phyloP scores from a whole-genome alignment of 1,140 invertebrate species.

The Babylonia areolata region DNA sequence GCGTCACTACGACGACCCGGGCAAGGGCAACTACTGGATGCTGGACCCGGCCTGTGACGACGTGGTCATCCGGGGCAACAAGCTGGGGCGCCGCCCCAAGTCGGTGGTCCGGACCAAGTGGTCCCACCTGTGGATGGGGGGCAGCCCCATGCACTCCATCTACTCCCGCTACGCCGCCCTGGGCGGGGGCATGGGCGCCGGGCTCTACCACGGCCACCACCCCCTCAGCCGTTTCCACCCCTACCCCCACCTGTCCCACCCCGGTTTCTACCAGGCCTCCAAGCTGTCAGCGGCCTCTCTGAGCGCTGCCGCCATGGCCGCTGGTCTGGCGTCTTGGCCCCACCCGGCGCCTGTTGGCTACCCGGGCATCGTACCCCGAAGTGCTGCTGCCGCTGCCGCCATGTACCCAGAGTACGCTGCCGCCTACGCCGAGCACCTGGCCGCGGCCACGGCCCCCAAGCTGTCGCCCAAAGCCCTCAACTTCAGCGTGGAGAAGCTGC shows the following conservation, averaged over 20 bases:
- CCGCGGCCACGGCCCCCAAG: slow-evolving; percentile 28
- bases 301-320: slow-evolving; percentile 26
- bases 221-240: slow-evolving; percentile 36
- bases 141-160: slow-evolving; percentile 80
- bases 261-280: slow-evolving; percentile 29
- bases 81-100: slow-evolving; percentile 87
- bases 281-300: slow-evolving; percentile 30
- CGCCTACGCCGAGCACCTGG: slow-evolving; percentile 33
- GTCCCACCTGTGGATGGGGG: slow-evolving; percentile 87
- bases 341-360: slow-evolving; percentile 8
- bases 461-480: slow-evolving; percentile 34
- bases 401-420: slow-evolving; percentile 38
- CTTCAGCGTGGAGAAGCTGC: slow-evolving; percentile 35
- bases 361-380: slow-evolving; percentile 17
- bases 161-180: slow-evolving; percentile 89
- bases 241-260: slow-evolving; percentile 24
- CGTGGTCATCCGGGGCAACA: slow-evolving; percentile 97
- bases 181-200: slow-evolving; percentile 82
- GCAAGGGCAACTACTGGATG: slow-evolving; percentile 90
- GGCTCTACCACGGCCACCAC: slow-evolving; percentile 26
- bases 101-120: slow-evolving; percentile 80
- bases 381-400: slow-evolving; percentile 11
- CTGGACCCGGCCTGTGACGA: slow-evolving; percentile 87
- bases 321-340: slow-evolving; percentile 29
- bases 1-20: slow-evolving; percentile 80